Evolutionary conservation across 2,888 invertebrate genomes (phyloP).

Genomic region (Steromphala cineraria): DNA sequence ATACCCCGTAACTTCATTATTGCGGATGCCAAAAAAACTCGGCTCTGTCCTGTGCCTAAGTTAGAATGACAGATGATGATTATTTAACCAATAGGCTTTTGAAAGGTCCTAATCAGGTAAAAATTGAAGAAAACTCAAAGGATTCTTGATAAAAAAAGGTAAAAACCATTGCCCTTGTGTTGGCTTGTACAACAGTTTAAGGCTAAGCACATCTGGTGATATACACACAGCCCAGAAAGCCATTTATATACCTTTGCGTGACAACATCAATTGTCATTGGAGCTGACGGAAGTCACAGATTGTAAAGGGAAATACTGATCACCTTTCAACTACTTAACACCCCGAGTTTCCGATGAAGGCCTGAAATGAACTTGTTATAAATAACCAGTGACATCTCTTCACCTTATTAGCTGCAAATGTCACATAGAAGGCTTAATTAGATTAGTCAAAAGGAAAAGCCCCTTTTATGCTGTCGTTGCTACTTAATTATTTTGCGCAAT

Average conservation of each 20-base stretch:
- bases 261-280: neutral
- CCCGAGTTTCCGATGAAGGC: neutral
- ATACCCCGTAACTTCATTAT: too few species aligned
- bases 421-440: neutral
- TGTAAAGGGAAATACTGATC: neutral
- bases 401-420: neutral
- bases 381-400: neutral
- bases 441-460: neutral
- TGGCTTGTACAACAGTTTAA: too few species aligned
- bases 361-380: neutral
- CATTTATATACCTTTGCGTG: neutral
- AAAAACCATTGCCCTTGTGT: too few species aligned
- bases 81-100: too few species aligned
- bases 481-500: neutral
- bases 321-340: neutral
- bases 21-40: too few species aligned
- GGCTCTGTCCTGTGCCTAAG: too few species aligned
- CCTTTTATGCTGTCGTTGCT: neutral
- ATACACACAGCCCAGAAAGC: neutral
- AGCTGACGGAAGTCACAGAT: neutral
- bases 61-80: too few species aligned
- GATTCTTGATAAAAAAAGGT: too few species aligned
- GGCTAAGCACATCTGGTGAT: neutral
- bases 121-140: too few species aligned
- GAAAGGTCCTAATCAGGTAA: too few species aligned